A percentile compares a stretch with the other conserved stretches of the same genome.
These are phyloP conservation scores for Leucoraja ocellata DNA, from an alignment of 2,797 vertebrate genomes.

Conservation along the genomic window DNA sequence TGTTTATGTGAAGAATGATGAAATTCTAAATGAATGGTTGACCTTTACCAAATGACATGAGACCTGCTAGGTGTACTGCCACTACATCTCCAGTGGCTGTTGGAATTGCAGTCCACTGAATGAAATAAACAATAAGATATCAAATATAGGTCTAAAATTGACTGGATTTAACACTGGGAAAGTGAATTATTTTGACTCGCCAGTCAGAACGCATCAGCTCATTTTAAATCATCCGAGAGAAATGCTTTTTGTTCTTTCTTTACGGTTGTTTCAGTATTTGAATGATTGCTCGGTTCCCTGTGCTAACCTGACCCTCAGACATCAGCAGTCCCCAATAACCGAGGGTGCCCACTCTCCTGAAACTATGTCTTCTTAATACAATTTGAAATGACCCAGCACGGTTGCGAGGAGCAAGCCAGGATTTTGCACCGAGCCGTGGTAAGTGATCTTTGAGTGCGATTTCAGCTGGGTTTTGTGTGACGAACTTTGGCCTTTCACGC, in stretches of 20 bases:
- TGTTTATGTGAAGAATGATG: slow-evolving; percentile 71
- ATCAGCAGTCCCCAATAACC: neutral
- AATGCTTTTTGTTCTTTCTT: slow-evolving; percentile 49
- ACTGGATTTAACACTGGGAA: slow-evolving; percentile 69
- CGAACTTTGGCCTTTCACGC: neutral
- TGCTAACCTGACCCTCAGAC: slow-evolving; percentile 41
- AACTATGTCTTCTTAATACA: neutral
- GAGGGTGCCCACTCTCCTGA: neutral
- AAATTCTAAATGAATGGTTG: slow-evolving; percentile 76
- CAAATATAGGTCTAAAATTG: slow-evolving; percentile 52
- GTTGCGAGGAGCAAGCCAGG: neutral
- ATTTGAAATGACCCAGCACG: neutral
- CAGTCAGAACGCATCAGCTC: slow-evolving; percentile 75
- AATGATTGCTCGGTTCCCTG: slow-evolving; percentile 48
- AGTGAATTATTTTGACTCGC: slow-evolving; percentile 68
- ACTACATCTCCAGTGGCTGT: slow-evolving; percentile 63
- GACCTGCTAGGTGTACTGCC: slow-evolving; percentile 71
- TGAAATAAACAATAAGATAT: slow-evolving; percentile 50
- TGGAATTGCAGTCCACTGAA: slow-evolving; percentile 68
- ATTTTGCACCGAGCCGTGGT: neutral
- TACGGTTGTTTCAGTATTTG: slow-evolving; percentile 47
- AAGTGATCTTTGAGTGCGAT: slow-evolving; percentile 26
- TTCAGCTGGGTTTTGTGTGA: slow-evolving; percentile 2
- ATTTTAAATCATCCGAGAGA: slow-evolving; percentile 55
- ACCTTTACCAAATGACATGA: slow-evolving; percentile 76